Conservation (phyloP, 2,888 invertebrate species). For the Griposia aprilina region DNA sequence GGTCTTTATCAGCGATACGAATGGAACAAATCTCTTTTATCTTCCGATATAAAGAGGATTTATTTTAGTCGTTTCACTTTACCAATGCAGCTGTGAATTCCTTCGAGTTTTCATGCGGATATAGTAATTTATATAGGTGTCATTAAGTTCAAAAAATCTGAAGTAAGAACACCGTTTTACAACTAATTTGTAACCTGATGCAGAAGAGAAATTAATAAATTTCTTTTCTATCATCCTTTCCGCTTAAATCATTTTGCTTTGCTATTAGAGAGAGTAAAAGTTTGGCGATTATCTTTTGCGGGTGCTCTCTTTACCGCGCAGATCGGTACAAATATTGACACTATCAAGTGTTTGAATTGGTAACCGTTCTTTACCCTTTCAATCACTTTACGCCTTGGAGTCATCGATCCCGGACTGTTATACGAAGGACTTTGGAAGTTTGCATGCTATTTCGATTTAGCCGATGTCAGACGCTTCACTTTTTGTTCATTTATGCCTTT, state of each 20-base stretch:
- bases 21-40: slow-evolving; percentile 39
- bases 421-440: neutral
- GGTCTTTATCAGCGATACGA: slow-evolving; percentile 11
- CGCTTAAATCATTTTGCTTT: neutral
- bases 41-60: slow-evolving; percentile 30
- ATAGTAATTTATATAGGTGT: slow-evolving; percentile 8
- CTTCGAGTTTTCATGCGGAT: slow-evolving; percentile 8
- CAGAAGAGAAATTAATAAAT: neutral
- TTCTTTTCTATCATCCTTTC: neutral
- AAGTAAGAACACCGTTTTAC: neutral
- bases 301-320: neutral
- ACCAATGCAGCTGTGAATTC: slow-evolving; percentile 20
- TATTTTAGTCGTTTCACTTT: slow-evolving; percentile 17
- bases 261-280: neutral
- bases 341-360: neutral
- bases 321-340: neutral
- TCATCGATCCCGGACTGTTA: neutral
- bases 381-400: neutral
- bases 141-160: neutral
- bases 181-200: neutral
- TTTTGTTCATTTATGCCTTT: too few species aligned
- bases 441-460: neutral
- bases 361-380: neutral
- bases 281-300: neutral
- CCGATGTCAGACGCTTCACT: too few species aligned